Conservation (phyloP, 1,140 invertebrate species). For the Aphidius gifuensis region DNA sequence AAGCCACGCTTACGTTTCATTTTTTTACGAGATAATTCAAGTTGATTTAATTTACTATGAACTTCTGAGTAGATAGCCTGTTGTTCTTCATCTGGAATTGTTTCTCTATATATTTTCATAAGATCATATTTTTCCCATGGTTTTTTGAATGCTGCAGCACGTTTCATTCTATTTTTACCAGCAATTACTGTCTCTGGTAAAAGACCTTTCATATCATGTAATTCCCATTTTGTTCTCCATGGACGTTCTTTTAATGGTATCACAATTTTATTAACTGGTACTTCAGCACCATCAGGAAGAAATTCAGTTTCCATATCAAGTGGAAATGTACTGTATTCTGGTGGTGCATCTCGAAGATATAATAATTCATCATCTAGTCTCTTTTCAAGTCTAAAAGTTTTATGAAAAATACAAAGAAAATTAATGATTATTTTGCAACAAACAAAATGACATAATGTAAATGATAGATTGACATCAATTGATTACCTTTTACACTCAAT, state of each 20-base stretch:
- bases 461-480: neutral
- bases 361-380: slow-evolving; percentile 85
- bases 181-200: slow-evolving; percentile 47
- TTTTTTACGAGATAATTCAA: slow-evolving; percentile 66
- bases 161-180: slow-evolving; percentile 61
- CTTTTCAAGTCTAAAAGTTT: slow-evolving; percentile 85
- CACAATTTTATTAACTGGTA: slow-evolving; percentile 86
- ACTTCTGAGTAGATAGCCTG: slow-evolving; percentile 81
- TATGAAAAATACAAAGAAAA: neutral
- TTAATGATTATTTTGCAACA: too few relatives aligned
- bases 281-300: slow-evolving; percentile 69
- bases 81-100: slow-evolving; percentile 85
- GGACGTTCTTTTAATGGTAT: slow-evolving; percentile 79
- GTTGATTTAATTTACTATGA: slow-evolving; percentile 67
- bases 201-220: slow-evolving; percentile 74
- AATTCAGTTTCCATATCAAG: slow-evolving; percentile 86
- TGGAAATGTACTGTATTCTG: slow-evolving; percentile 91
- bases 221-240: slow-evolving; percentile 84
- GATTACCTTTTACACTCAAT: slow-evolving; percentile 66
- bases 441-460: too few relatives aligned
- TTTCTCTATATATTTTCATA: slow-evolving; percentile 85
- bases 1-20: slow-evolving; percentile 67
- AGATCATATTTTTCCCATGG: slow-evolving; percentile 91
- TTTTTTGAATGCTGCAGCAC: slow-evolving; percentile 60
- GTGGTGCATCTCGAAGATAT: slow-evolving; percentile 90